A percentile compares a stretch with the other conserved stretches of the same genome.
These are phyloP conservation scores for Phenacoccus solenopsis DNA, from an alignment of 1,140 invertebrate genomes.

Conservation along the genomic window DNA sequence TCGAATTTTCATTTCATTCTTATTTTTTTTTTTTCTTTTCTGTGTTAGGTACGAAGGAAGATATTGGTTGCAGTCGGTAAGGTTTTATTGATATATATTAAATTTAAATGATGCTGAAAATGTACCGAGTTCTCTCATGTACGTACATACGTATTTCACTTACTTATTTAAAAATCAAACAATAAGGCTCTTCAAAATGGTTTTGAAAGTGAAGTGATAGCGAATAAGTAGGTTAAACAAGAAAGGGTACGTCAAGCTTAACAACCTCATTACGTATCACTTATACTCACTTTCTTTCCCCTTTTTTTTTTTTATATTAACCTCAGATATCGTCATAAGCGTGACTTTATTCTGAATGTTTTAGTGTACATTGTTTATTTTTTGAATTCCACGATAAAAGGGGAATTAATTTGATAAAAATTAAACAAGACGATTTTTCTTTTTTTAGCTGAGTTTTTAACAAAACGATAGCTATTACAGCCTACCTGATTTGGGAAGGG, in stretches of 20 bases:
- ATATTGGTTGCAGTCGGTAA: no score
- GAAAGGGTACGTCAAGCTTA: background rate
- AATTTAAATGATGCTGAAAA: no score
- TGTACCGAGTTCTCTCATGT: no score
- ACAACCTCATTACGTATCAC: background rate
- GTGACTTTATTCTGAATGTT: background rate
- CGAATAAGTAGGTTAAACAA: conserved; percentile 2
- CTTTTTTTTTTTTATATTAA: background rate
- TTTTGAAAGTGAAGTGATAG: background rate
- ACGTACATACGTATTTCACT: background rate
- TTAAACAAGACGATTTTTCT: no score
- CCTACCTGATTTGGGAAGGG: no score
- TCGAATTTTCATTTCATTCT: no score
- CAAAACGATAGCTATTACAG: no score
- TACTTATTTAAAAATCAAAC: background rate
- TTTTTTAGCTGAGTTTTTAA: no score
- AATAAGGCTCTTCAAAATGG: background rate
- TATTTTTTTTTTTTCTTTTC: no score
- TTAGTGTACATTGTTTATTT: background rate
- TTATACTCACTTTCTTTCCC: background rate
- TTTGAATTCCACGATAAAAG: background rate
- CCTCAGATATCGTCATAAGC: background rate
- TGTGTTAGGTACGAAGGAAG: no score
- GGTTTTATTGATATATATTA: no score
- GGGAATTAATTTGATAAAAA: no score